Base-by-base conservation (phyloP, 1,140 invertebrate species). In the Drosophila orosa region DNA sequence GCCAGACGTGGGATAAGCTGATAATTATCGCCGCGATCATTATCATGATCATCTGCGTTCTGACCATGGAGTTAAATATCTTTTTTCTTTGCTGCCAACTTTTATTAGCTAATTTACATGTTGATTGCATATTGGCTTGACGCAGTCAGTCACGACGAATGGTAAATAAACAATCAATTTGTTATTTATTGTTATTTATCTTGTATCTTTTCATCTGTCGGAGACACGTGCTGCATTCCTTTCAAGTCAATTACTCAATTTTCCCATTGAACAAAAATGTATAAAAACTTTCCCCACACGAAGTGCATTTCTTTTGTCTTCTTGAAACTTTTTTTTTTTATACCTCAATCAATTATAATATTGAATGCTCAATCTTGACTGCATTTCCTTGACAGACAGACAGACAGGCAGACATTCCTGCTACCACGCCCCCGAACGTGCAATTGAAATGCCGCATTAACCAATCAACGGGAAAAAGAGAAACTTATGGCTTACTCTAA, bases 61-160 rank as follows among this genome's bases (percentile, higher is more conserved):
- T 69, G 65, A 22, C 25, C 71, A 62, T 74, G 68, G 56, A 15
- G 54, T 27, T 9, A 13, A 5, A 15, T 19, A n/a, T n/a, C n/a
- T 48, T 47, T 52, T 67, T 40, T n/a, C 24, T 40, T 33, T 39
- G 15, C 24, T 45, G 33, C 9, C 35, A 45, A 29, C 58, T 40
- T 85, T 85, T 85, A 86, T 86, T 83, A 50, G 60, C 52, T 69
- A 86, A 83, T 89, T 87, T 89, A 74, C 83, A 87, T 87, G 48
- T 59, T 87, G 75, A 83, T 89, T 89, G 76, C 74, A 74, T 57
- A 69, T 60, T 52, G 48, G 50, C 48, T 59, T 44, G 47, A 27
- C 44, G 35, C 61, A 66, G 58, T 87, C 74, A 79, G 78, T 86
- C 82, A 86, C 77, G 69, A 72, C 33, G 13, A 25, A 31, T 66